Base-by-base conservation (phyloP, 1,140 invertebrate genomes). In the Pectinophora gossypiella region DNA sequence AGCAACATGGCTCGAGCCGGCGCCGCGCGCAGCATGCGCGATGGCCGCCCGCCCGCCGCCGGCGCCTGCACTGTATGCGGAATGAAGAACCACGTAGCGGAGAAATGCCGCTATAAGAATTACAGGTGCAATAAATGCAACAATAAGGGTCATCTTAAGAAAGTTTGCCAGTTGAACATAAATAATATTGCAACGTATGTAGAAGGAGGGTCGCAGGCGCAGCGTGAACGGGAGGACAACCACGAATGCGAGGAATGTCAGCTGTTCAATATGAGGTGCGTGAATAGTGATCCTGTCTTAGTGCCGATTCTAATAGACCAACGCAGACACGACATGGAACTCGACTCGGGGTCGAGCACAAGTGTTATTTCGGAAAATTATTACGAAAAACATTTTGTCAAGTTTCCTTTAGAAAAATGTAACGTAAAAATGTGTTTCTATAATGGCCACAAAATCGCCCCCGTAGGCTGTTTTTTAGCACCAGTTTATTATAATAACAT, bases 231-330 rank as follows among this genome's bases (percentile, higher is more conserved):
- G 19, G 19, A 16, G 12, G 10, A n/a, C 13, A n/a, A 15, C 13
- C 3, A 38, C 2, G 36, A 43, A 22, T 51, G 48, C 22, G 13
- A 51, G 21, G 48, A 51, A 51, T 51, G 48, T 19, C 6, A 27
- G 13, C 16, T 51, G 13, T 51, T 42, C 19, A 51, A 22, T 19
- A 15, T 51, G 15, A 51, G 48, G 48, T 51, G 13, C 20, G 48
- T 42, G 16, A 15, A 51, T 21, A 1, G 43, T 27, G 10, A 40
- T 2, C 48, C 48, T 13, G 43, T 51, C 4, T n/a, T 23, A 27
- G 0, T 48, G n/a, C 2, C 47, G 4, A 27, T 48, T 1, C 2
- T 7, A 20, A 35, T 48, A 35, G n/a, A 20, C 6, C 7, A 13
- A 9, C 1, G n/a, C 1, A n/a, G 19, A 19, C 36, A 18, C n/a